These are phyloP conservation scores for Hecatera dysodea DNA, from an alignment of 2,888 invertebrate genomes.

Conservation along the genomic window DNA sequence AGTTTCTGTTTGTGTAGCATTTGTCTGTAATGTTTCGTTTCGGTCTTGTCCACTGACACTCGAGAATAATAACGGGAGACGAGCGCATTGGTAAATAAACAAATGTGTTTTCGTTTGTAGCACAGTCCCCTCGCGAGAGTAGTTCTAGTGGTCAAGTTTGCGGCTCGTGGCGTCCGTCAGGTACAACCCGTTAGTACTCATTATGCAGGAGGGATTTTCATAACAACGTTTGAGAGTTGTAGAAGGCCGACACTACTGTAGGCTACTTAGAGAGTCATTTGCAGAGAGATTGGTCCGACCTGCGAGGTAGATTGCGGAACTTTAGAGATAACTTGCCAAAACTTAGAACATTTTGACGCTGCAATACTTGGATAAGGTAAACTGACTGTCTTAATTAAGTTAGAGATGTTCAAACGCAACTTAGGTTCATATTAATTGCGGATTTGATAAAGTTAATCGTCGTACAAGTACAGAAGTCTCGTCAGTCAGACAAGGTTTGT, in stretches of 20 bases:
- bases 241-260: constrained; percentile 79
- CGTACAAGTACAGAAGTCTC: constrained; percentile 55
- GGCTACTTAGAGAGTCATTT: constrained; percentile 88
- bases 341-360: constrained; percentile 89
- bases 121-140: constrained; percentile 52
- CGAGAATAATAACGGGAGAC: constrained; percentile 74
- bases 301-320: constrained; percentile 88
- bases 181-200: constrained; percentile 73
- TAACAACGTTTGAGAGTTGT: constrained; percentile 80
- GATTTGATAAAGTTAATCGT: constrained; percentile 71
- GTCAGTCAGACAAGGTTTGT: constrained; percentile 13
- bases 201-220: constrained; percentile 82
- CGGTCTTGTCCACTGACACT: constrained; percentile 55
- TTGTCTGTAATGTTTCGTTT: constrained; percentile 83
- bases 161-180: constrained; percentile 58
- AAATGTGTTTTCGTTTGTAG: constrained; percentile 68
- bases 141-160: constrained; percentile 67
- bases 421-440: constrained; percentile 76
- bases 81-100: constrained; percentile 67
- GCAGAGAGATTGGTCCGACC: constrained; percentile 86
- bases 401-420: constrained; percentile 79
- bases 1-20: constrained; percentile 84
- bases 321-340: constrained; percentile 88
- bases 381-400: constrained; percentile 88
- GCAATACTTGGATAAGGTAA: constrained; percentile 89